phyloP scores from a whole-genome alignment of 2,888 invertebrate species.

The Platycnemis pennipes region DNA sequence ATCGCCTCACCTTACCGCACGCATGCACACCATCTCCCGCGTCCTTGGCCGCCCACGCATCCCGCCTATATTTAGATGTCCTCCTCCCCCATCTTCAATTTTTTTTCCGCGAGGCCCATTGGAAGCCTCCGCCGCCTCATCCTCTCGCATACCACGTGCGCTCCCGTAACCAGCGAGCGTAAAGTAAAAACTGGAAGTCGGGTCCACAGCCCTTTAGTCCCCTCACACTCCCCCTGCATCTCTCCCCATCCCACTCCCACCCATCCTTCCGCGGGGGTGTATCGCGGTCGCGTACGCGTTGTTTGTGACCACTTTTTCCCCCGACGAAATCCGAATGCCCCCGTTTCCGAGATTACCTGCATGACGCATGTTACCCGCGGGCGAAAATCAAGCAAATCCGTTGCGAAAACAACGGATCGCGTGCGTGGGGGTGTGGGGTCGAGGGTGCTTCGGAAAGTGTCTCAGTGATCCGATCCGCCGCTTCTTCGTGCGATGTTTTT shows the following conservation, averaged over 20 bases:
- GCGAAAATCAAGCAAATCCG: neutral
- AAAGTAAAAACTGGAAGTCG: neutral
- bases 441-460: too few species aligned
- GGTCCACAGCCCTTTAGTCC: slow-evolving; percentile 68
- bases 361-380: neutral
- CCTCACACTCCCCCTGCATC: slow-evolving; percentile 71
- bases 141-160: neutral
- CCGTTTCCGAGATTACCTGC: slow-evolving; percentile 28
- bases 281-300: neutral
- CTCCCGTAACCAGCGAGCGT: slow-evolving; percentile 43
- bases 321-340: slow-evolving; percentile 32
- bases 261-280: neutral
- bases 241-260: slow-evolving; percentile 54
- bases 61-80: slow-evolving; percentile 56
- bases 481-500: too few species aligned
- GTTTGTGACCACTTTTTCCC: neutral
- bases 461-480: too few species aligned
- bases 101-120: neutral
- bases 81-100: neutral
- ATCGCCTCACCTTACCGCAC: neutral
- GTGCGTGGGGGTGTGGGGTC: neutral
- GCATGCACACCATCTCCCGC: slow-evolving; percentile 4
- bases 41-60: slow-evolving; percentile 56
- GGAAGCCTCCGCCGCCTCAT: neutral
- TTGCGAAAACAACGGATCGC: neutral